Base-by-base conservation (phyloP, 1,140 invertebrate genomes). In the Hyles vespertilio region DNA sequence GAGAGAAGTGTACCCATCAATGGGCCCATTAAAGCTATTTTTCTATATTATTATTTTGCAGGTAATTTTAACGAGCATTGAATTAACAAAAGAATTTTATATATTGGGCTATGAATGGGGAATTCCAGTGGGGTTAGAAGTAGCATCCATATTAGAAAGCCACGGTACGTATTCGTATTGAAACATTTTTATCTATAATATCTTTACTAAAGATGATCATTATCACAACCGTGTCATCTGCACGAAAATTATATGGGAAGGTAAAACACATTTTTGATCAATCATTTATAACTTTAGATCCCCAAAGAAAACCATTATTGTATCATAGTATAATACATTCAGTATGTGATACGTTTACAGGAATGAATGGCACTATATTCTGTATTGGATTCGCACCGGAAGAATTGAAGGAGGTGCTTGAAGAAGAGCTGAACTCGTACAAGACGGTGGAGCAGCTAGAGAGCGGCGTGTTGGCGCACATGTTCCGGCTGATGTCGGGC, bases 21-120 rank as follows among this genome's bases (percentile, higher is more conserved):
- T 9, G 11, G 6, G 5, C 5, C 11, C 11, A 5, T 6, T 49
- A n/a, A 49, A 9, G 6, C 47, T 9, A n/a, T n/a, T n/a, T n/a
- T 49, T 1, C 6, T n/a, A 49, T 52, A 57, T 33, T 34, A 44
- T n/a, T 33, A 10, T 58, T 45, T 44, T 65, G 34, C 63, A 83
- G 74, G 56, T 63, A 6, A 65, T 81, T 1, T 47, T 77, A 33
- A 77, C 73, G n/a, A 79, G 68, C 44, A 44, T 62, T 5, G 64
- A 60, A 52, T n/a, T 70, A 8, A 72, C 70, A 12, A 58, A 73
- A 1, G 59, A 67, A 4, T 85, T 81, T 44, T 79, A 79, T 49
- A 40, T 85, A 8, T 33, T 84, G 40, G 80, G 82, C 5, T 83
- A 82, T 57, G 80, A 82, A 65, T 70, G 67, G 48, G 82, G 82